These are phyloP conservation scores for Drosophila novamexicana DNA, from an alignment of 1,140 invertebrate genomes.

Conservation along the genomic window DNA sequence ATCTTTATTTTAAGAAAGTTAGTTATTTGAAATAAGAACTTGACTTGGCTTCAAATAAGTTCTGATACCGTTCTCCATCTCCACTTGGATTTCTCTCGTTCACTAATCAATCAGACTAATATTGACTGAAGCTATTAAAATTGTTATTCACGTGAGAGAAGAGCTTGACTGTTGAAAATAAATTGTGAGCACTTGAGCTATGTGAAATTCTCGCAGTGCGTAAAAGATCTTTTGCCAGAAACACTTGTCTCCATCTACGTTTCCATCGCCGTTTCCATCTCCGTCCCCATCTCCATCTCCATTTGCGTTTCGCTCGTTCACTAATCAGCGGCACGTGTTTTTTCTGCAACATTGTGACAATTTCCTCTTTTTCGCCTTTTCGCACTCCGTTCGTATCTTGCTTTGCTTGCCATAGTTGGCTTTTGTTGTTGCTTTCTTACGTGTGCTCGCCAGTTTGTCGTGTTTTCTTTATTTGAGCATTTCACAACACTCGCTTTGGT, in stretches of 20 bases:
- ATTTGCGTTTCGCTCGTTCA: constrained; percentile 34
- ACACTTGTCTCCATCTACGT: neutral
- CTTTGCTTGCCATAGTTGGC: constrained; percentile 14
- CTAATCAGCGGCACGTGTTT: constrained; percentile 80
- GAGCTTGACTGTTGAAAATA: too few relatives aligned
- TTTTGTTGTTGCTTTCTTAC: constrained; percentile 35
- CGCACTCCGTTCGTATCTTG: constrained; percentile 33
- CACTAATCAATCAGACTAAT: too few relatives aligned
- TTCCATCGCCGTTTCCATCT: neutral
- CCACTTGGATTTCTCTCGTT: too few relatives aligned
- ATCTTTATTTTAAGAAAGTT: too few relatives aligned
- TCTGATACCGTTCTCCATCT: too few relatives aligned
- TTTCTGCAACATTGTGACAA: constrained; percentile 76
- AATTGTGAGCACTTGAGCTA: too few relatives aligned
- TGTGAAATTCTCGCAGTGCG: constrained; percentile 8
- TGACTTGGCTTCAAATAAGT: too few relatives aligned
- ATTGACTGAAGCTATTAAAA: too few relatives aligned
- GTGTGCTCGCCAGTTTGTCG: constrained; percentile 29
- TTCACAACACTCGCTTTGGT: constrained; percentile 27
- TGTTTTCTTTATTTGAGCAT: constrained; percentile 40
- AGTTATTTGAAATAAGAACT: too few relatives aligned
- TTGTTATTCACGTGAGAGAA: too few relatives aligned
- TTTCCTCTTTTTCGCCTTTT: constrained; percentile 55
- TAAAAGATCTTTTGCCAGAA: neutral
- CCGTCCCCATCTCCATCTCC: neutral